Percentiles rank a stretch among this genome's conserved stretches.
These are phyloP conservation scores for Bemisia tabaci DNA, from an alignment of 1,140 invertebrate species.

Conservation along the genomic window DNA sequence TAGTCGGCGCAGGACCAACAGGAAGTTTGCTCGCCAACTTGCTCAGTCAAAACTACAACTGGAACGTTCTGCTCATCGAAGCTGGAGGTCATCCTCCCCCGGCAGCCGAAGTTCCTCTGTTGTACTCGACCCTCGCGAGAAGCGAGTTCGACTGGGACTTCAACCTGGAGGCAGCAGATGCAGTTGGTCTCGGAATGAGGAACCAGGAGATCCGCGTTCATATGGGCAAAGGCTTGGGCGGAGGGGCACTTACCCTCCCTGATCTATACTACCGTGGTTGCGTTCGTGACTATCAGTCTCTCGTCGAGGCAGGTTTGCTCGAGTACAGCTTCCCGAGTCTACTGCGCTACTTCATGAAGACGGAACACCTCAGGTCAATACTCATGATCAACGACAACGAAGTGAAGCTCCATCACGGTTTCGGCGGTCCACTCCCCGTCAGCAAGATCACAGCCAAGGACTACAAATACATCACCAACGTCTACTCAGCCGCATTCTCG, in stretches of 20 bases:
- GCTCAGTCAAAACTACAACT: slow-evolving; percentile 34
- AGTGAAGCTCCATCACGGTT: not conserved
- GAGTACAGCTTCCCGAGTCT: slow-evolving; percentile 52
- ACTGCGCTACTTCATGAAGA: slow-evolving; percentile 48
- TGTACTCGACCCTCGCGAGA: not conserved
- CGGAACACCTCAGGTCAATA: slow-evolving; percentile 41
- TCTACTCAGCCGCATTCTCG: not conserved
- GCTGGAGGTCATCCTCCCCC: slow-evolving; percentile 48
- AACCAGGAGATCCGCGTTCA: slow-evolving; percentile 1
- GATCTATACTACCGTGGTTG: slow-evolving; percentile 94
- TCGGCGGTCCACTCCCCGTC: not conserved
- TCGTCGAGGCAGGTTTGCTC: slow-evolving; percentile 66
- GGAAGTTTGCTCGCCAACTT: slow-evolving; percentile 40
- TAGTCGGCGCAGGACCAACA: slow-evolving; percentile 25
- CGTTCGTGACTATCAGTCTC: slow-evolving; percentile 79
- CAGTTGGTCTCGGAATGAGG: slow-evolving; percentile 45
- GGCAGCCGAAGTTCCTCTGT: slow-evolving; percentile 13
- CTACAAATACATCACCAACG: not conserved
- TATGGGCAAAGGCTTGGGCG: slow-evolving; percentile 60
- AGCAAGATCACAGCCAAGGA: not conserved
- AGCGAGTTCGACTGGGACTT: slow-evolving; percentile 10
- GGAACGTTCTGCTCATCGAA: slow-evolving; percentile 40
- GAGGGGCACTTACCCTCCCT: slow-evolving; percentile 78
- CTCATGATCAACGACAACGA: not conserved
- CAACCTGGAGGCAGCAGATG: slow-evolving; percentile 3